Percentiles rank a stretch among this genome's conserved stretches.
These are phyloP conservation scores for Chauna torquata DNA, from an alignment of 2,113 vertebrate genomes.

Conservation along the genomic window DNA sequence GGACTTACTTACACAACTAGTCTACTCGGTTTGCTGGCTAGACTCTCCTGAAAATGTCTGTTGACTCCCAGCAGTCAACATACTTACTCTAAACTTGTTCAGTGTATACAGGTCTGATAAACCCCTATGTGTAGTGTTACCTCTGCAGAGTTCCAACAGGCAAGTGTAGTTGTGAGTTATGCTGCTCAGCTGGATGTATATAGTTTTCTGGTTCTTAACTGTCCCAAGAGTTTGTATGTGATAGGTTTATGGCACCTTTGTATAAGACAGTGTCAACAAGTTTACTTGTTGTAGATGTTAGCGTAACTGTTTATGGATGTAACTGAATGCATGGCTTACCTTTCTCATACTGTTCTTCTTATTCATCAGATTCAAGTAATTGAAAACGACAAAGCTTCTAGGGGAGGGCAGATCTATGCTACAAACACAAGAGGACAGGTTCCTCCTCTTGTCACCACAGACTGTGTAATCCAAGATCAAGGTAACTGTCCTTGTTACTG, in stretches of 20 bases:
- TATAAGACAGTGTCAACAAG: background rate
- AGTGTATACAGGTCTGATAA: background rate
- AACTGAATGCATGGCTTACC: background rate
- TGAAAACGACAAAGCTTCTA: constrained; percentile 83
- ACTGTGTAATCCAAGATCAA: constrained; percentile 91
- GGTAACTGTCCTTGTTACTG: constrained; percentile 74
- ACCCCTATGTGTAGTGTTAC: background rate
- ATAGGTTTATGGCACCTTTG: background rate
- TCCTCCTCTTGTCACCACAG: constrained; percentile 93
- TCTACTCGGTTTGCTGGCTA: background rate
- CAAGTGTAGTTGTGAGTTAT: background rate
- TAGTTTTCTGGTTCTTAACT: background rate
- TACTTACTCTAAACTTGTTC: background rate
- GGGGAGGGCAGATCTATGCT: constrained; percentile 83
- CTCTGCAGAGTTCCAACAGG: background rate
- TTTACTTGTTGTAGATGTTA: background rate
- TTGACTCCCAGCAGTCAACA: background rate
- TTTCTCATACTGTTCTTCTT: background rate
- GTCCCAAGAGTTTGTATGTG: background rate
- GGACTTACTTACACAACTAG: background rate
- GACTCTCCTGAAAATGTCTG: background rate
- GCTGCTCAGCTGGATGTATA: background rate
- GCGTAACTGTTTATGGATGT: background rate
- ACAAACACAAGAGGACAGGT: constrained; percentile 91
- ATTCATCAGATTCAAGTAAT: constrained; percentile 89